Base-by-base conservation (phyloP, 2,888 invertebrate species). In the Beris morrisii region DNA sequence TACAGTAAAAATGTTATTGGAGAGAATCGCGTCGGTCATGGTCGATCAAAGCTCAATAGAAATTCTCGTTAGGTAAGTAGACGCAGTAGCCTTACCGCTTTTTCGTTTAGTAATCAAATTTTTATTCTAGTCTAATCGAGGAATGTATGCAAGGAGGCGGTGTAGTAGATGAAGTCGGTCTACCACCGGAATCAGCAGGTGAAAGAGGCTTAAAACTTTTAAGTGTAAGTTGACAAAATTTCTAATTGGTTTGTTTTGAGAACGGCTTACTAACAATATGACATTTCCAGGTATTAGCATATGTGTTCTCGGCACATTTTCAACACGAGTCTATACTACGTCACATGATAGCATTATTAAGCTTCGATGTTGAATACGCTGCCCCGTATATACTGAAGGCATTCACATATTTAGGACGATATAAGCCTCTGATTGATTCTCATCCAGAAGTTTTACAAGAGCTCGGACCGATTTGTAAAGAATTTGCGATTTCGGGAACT, bases 1-100 rank as follows among this genome's bases (percentile, higher is more conserved):
- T 78, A 95, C 95, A 1, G 92, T 97, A 48, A 97, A 97, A 83
- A 94, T 94, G 88, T 81, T 98, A 55, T 82, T 98, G 66, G 97
- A 97, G 80, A 86, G 97, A 67, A 92, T 96, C 12, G 96, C 96
- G 70, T 96, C 95, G 0, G 95, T 98, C 5, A 94, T 97, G 92
- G 92, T 98, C 11, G 98, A 98, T 78, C 90, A 90, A 74, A 90
- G 91, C 70, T 91, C 96, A 0, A 85, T 97, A 73, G 86, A 89
- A 70, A 87, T 92, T 75, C 81, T 89, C 28, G 84, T 88, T 11
- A 81, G 83, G 64, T 86, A 83, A 70, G 83, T 82, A 43, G 15
- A 45, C 11, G 11, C 32, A 30, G 12, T 28, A 9, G 3, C 15
- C 6, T 1, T 56, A 38, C 9, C 43, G 15, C 32, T 38, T 56